These are phyloP conservation scores for Hemicordylus capensis DNA, from an alignment of 2,113 vertebrate species.

Conservation along the genomic window DNA sequence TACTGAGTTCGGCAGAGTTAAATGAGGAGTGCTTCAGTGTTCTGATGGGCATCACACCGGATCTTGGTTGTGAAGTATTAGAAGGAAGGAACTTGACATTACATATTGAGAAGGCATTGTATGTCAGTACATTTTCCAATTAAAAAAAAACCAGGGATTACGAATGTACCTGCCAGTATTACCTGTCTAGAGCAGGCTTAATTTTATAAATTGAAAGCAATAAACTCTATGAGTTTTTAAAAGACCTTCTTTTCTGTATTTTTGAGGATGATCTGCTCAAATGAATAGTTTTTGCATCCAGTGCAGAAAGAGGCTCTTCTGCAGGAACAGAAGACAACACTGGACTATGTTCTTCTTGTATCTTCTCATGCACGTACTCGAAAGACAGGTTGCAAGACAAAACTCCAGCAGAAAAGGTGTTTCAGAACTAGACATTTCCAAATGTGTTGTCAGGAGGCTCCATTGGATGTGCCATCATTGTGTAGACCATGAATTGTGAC, in stretches of 20 bases:
- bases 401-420: constrained; percentile 39
- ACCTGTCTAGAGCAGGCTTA: constrained; percentile 81
- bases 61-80: constrained; percentile 73
- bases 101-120: constrained; percentile 72
- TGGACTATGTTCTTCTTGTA: constrained; percentile 59
- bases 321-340: constrained; percentile 72
- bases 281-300: constrained; percentile 72
- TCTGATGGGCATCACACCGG: constrained; percentile 73
- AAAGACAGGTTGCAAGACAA: constrained; percentile 64
- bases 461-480: constrained; percentile 51
- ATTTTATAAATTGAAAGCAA: constrained; percentile 83
- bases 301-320: constrained; percentile 72
- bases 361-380: constrained; percentile 56
- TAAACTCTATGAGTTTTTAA: constrained; percentile 82
- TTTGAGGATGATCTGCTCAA: constrained; percentile 77
- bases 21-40: constrained; percentile 73
- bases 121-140: constrained; percentile 62
- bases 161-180: constrained; percentile 72
- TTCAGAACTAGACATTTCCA: constrained; percentile 50
- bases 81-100: constrained; percentile 72
- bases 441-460: constrained; percentile 48
- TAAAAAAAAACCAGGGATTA: constrained; percentile 75
- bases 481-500: constrained; percentile 61
- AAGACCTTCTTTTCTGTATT: constrained; percentile 67
- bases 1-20: constrained; percentile 78